Evolutionary conservation across 2,888 invertebrate genomes (phyloP), one percentile per base, ranked within the genome.

Genomic region (Melieria omissa): DNA sequence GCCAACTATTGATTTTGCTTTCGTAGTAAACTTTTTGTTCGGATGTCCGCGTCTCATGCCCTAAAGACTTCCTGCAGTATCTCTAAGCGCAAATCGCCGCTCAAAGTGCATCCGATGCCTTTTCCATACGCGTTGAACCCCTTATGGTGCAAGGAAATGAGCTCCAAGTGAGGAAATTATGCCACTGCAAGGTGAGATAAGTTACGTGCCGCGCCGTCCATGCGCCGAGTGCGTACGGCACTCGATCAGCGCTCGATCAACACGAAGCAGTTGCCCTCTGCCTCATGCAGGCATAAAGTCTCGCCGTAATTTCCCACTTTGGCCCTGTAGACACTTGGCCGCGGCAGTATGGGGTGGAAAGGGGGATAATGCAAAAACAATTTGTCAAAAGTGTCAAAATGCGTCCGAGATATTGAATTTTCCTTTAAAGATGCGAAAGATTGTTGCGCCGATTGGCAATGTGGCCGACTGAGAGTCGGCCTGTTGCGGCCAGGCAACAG

Each of bases 301-400:
- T 57, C 65, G 12, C 58, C 16, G 12, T n/a, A 9, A 14, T n/a
- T 10, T 10, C 58, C 58, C 4, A 14, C 57, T 41, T 57, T 7
- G 52, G 45, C 44, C n/a, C 44, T 58, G 58, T 29, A 1, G 14
- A 4, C 54, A 10, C 12, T 41, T 16, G 57, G 42, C 41, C 10
- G 47, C 14, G 42, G 68, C 54, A 52, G 61, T 54, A 60, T 61
- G 52, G 45, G 29, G 52, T 54, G 80, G 78, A 81, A 82, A 29
- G 29, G 29, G 29, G 29, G 29, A 29, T 29, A 29, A 29, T 29
- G 29, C 80, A 80, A 82, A 83, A 81, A 80, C 80, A 82, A 82
- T 83, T 83, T 82, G 83, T 83, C 81, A 83, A 83, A 82, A 79
- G 80, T 83, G 82, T 83, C 81, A 81, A 82, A 82, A 81, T 79